Base-by-base conservation (phyloP, 2,113 vertebrate species). In the Oreochromis aureus region DNA sequence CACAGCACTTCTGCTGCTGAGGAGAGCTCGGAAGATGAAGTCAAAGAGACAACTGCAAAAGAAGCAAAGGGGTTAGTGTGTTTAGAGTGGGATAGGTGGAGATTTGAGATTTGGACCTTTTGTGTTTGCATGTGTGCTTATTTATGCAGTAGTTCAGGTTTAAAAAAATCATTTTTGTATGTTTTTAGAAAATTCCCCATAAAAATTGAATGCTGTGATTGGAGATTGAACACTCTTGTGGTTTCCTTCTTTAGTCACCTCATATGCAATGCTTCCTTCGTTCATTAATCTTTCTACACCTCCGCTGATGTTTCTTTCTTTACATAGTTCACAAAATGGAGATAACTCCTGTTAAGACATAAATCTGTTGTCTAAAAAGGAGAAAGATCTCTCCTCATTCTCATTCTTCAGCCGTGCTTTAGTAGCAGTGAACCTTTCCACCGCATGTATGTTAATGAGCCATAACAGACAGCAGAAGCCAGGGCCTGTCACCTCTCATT, bases 1-100 rank as follows among this genome's bases (percentile, higher is more conserved):
- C 87, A 99, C 98, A 63, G 98, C 97, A 81, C 97, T 97, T 15
- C 95, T 98, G 82, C 98, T 99, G 97, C 94, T 99, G 69, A 98
- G 97, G 93, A 97, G 98, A 92, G 98, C 98, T 59, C 93, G 96
- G 86, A 99, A 97, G 95, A 98, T 99, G 98, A 97, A 97, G 85
- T 94, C 97, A 5, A 96, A 96, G 87, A 98, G 96, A 89, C 89
- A 92, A 15, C 92, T 85, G 87, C 87, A 89, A 82, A 97, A 93
- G 92, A 97, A 90, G 86, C 69, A 91, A 81, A 32, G 39, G 16
- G 97, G 98, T 99, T 90, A 95, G 97, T 95, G 27, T 89, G 5
- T 78, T 66, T 34, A 44, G 8, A 81, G 22, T 9, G 5, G 5
- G 12, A 7, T 19, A 16, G 66, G 18, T 16, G 27, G 56, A 44